These are phyloP conservation scores for Chloropsis hardwickii DNA, from an alignment of 2,113 vertebrate genomes.

Conservation along the genomic window DNA sequence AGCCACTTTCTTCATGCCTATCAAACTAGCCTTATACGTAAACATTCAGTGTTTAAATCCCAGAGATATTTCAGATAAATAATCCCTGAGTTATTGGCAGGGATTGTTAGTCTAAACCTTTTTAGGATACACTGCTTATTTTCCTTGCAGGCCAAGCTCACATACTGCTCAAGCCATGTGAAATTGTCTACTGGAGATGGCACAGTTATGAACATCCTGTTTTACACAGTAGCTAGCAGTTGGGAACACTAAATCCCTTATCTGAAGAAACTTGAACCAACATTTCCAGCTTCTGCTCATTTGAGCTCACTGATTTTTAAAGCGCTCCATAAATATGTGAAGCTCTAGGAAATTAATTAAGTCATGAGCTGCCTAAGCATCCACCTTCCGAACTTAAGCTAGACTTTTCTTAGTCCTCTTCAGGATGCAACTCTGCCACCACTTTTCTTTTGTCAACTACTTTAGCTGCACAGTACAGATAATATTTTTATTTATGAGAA, in stretches of 20 bases:
- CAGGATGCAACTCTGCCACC: not conserved
- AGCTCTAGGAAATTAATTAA: not conserved
- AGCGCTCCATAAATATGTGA: not conserved
- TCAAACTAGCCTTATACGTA: not conserved
- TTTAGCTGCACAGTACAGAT: not conserved
- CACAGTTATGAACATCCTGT: not conserved
- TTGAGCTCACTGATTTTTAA: not conserved
- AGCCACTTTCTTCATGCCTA: not conserved
- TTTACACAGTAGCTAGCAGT: not conserved
- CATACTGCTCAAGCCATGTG: not conserved
- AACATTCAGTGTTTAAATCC: not conserved
- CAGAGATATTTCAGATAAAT: not conserved
- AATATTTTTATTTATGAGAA: not conserved
- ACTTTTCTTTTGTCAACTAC: not conserved
- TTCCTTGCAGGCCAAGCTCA: not conserved
- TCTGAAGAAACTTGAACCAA: not conserved
- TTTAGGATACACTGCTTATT: not conserved
- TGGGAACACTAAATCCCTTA: not conserved
- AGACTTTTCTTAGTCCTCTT: not conserved
- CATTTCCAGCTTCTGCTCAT: not conserved
- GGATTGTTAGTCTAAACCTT: not conserved
- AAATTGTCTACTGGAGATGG: not conserved
- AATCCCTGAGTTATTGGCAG: not conserved
- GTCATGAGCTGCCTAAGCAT: not conserved
- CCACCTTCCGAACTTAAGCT: not conserved